Conservation (phyloP, 2,888 invertebrate species). For the Melieria omissa region DNA sequence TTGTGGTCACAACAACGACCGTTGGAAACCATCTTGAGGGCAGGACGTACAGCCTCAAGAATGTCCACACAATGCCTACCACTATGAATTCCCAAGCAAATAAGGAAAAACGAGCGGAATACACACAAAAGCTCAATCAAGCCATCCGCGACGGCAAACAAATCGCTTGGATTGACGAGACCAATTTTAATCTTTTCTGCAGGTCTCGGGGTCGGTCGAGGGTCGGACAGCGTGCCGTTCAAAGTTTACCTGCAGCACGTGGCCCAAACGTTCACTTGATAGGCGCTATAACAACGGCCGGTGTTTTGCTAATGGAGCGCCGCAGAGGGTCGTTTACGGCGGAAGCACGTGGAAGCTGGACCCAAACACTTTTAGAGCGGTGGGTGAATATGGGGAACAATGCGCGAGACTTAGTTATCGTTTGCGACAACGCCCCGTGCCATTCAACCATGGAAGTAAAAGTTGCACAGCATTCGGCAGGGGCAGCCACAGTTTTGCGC, state of each 20-base stretch:
- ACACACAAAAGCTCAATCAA: conserved; percentile 19
- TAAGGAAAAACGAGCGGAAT: conserved; percentile 7
- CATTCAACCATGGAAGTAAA: conserved; percentile 18
- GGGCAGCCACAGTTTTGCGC: conserved; percentile 19
- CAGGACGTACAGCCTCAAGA: conserved; percentile 12
- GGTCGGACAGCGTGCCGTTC: conserved; percentile 11
- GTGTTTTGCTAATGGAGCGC: conserved; percentile 11
- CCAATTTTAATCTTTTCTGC: conserved; percentile 33
- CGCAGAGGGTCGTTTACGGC: neutral
- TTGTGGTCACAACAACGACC: neutral
- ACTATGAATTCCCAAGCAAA: conserved; percentile 21
- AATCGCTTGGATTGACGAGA: conserved; percentile 32
- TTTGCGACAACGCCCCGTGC: conserved; percentile 20
- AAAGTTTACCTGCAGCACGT: conserved; percentile 21
- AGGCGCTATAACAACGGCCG: conserved; percentile 12
- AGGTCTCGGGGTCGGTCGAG: conserved; percentile 23
- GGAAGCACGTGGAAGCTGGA: neutral
- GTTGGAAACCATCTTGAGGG: conserved; percentile 18
- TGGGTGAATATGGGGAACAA: conserved; percentile 19
- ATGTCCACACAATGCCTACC: conserved; percentile 13
- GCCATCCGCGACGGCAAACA: conserved; percentile 22
- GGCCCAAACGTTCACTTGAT: conserved; percentile 33
- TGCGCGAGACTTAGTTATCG: neutral
- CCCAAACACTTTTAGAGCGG: neutral
- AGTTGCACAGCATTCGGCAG: neutral